A percentile compares a stretch with the other conserved stretches of the same genome.
Evolutionary conservation across 2,888 invertebrate species (phyloP).

Genomic region (Philhelius pedissequus): DNA sequence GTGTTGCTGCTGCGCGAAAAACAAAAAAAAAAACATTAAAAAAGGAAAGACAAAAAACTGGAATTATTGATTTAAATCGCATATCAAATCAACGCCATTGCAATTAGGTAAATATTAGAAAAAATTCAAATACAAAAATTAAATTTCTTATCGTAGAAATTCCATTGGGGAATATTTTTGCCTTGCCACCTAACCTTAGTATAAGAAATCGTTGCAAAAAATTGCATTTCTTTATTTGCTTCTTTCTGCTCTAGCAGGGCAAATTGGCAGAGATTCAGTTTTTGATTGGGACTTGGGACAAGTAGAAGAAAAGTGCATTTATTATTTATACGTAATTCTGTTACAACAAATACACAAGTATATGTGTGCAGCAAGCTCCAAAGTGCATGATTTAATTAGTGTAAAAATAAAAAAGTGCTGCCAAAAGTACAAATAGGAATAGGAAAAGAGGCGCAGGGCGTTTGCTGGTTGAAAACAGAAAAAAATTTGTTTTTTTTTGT

Average conservation of each 20-base stretch:
- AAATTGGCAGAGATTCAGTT: conserved; percentile 23
- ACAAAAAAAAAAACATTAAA: neutral
- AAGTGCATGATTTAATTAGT: conserved; percentile 49
- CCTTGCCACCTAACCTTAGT: conserved; percentile 45
- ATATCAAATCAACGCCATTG: conserved; percentile 63
- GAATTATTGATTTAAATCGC: conserved; percentile 66
- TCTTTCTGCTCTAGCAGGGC: neutral
- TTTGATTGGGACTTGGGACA: neutral
- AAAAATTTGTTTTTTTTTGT: neutral
- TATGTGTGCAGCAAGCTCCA: conserved; percentile 5
- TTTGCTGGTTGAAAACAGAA: conserved; percentile 15
- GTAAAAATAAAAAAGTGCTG: conserved; percentile 9
- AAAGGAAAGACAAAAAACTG: conserved; percentile 21
- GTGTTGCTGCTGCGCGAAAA: conserved; percentile 64
- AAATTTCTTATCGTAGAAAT: neutral
- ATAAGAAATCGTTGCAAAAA: neutral
- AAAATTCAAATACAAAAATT: neutral
- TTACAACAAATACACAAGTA: too few species aligned
- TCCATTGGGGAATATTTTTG: conserved; percentile 2
- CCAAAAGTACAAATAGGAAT: conserved; percentile 14
- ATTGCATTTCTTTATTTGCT: conserved; percentile 17
- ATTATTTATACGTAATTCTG: conserved; percentile 5
- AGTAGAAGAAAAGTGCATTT: conserved; percentile 40
- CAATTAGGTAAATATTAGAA: conserved; percentile 64
- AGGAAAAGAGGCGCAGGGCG: conserved; percentile 28